Evolutionary conservation across 2,888 invertebrate genomes (phyloP).

Genomic region (Cheilosia impressa): DNA sequence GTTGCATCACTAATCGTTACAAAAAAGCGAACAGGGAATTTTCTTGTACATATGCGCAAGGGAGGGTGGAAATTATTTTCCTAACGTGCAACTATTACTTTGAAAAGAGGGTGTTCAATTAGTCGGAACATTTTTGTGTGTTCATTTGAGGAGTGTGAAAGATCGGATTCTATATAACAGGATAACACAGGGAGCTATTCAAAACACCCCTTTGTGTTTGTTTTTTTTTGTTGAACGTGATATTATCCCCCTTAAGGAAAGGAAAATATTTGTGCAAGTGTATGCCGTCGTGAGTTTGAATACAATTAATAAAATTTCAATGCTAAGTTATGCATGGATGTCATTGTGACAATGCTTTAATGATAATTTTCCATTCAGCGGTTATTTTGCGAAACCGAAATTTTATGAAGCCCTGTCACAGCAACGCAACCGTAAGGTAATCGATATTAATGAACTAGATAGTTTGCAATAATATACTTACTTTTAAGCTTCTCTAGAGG

Average conservation of each 20-base stretch:
- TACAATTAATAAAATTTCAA: conserved; percentile 38
- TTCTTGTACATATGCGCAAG: conserved; percentile 8
- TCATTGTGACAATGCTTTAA: conserved; percentile 29
- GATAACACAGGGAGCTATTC: conserved; percentile 19
- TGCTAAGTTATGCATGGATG: conserved; percentile 42
- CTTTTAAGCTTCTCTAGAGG: conserved; percentile 90
- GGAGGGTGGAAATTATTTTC: conserved; percentile 17
- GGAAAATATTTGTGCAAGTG: conserved; percentile 63
- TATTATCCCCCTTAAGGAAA: conserved; percentile 36
- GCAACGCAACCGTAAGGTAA: background rate
- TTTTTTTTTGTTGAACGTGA: background rate
- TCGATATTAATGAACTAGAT: conserved; percentile 31
- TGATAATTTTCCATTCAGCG: background rate
- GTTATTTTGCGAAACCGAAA: conserved; percentile 9
- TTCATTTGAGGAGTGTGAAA: conserved; percentile 53
- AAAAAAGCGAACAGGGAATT: conserved; percentile 45
- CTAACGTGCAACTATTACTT: conserved; percentile 8
- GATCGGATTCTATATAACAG: conserved; percentile 23
- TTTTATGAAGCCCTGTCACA: conserved; percentile 16
- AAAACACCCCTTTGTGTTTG: conserved; percentile 42
- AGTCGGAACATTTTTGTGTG: conserved; percentile 64
- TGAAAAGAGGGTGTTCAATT: conserved; percentile 58
- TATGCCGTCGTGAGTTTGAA: conserved; percentile 44
- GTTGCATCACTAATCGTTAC: conserved; percentile 64
- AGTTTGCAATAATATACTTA: conserved; percentile 80